Evolutionary conservation across 2,888 invertebrate genomes (phyloP), one percentile per base, ranked within the genome.

Genomic region (Aporophyla nigra): DNA sequence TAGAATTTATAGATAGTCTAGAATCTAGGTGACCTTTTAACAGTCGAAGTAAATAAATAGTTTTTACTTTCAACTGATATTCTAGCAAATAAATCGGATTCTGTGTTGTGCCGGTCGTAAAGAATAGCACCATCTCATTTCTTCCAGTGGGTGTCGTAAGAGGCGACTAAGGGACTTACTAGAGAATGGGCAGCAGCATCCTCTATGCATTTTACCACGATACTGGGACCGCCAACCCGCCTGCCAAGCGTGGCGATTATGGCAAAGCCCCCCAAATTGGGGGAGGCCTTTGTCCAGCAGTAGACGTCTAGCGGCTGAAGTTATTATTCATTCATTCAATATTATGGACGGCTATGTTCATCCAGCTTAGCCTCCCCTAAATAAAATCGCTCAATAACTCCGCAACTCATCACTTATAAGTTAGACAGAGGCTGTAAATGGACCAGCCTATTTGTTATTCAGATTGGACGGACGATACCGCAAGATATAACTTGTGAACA

Each of bases 391-490:
- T 73, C 73, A 74, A 78, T 71, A 80, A 78, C 68, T 76, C 70
- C 43, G 70, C 62, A 81, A 76, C 82, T 78, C 71, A 83, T 84
- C 69, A 84, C 76, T 82, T 82, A 74, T 69, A 76, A 86, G 56
- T 74, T 76, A 80, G 71, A 68, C 61, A 61, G 24, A 71, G 49
- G 74, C 74, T 78, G 75, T 78, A 84, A 86, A 86, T 85, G 85
- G 84, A 7, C 49, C 53, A 76, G 72, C 88, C 85, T 89, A 90
- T 92, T 91, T 91, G 88, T 86, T 86, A 91, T 90, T 90, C 89
- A 90, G 90, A 90, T 89, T 82, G 85, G 78, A 78, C 75, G 68
- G 70, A 67, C 68, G 78, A 78, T 69, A 63, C 68, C 74, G 51
- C 63, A 63, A 70, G 73, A 76, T 80, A 76, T 80, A 78, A 82